Evolutionary conservation across 2,888 invertebrate genomes (phyloP), one percentile per base, ranked within the genome.

Genomic region (Eremobia ochroleuca): DNA sequence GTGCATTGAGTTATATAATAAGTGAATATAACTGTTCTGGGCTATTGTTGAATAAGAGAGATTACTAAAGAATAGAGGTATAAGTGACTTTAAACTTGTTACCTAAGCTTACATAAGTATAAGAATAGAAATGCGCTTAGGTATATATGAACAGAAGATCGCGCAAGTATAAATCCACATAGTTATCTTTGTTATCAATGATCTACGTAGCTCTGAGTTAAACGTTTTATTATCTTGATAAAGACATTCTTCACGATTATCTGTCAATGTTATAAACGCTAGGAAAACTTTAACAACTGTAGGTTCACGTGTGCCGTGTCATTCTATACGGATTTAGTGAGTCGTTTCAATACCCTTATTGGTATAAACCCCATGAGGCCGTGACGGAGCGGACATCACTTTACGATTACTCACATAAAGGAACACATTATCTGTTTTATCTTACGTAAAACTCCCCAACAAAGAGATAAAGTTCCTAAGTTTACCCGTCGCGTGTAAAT

Each of bases 381-480:
- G 86, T 82, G 87, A 86, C 89, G 89, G 88, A 72, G 80, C 87
- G 84, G 86, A 87, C 85, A 84, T 87, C 89, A 87, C 90, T 96
- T 96, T 95, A 96, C 95, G 96, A 96, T 93, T 94, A 92, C 88
- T 87, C 90, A 93, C 94, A 94, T 94, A 95, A 95, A 95, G 92
- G 90, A 91, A 94, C 94, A 93, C 94, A 95, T 96, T 96, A 96
- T 95, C 95, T 93, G 90, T 93, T 95, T 96, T 96, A 96, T 96
- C 95, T 93, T 92, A 93, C 93, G 94, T 94, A 92, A 94, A 95
- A 93, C 90, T 92, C 88, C 92, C 92, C 91, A 93, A 95, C 95
- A 96, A 95, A 94, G 94, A 95, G 94, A 96, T 96, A 96, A 96
- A 96, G 93, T 93, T 92, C 91, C 90, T 91, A 91, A 92, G 94